phyloP scores from a whole-genome alignment of 2,797 vertebrate species.

The Gouania willdenowi region DNA sequence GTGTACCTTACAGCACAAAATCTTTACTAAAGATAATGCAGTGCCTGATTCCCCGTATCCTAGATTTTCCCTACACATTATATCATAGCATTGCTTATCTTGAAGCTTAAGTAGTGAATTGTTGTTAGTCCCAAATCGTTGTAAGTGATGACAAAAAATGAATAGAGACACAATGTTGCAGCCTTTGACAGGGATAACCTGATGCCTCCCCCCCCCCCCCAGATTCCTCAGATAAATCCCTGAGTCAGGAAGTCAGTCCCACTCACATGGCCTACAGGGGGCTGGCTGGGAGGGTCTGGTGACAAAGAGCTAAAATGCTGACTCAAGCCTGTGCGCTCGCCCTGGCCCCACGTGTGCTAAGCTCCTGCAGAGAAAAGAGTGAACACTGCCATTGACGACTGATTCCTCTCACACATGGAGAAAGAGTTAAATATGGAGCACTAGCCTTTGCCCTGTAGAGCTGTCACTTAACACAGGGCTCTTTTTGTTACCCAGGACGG shows the following conservation, averaged over 20 bases:
- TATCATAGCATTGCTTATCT: no score
- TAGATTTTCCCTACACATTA: no score
- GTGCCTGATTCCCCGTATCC: no score
- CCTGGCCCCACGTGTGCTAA: slow-evolving; percentile 39
- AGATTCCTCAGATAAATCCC: slow-evolving; percentile 56
- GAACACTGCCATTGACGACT: slow-evolving; percentile 32
- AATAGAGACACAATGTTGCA: neutral
- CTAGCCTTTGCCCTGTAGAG: slow-evolving; percentile 31
- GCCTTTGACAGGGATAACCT: slow-evolving; percentile 20
- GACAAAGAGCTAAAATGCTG: slow-evolving; percentile 71
- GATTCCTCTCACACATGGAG: slow-evolving; percentile 45
- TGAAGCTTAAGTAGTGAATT: no score
- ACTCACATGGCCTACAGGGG: slow-evolving; percentile 56
- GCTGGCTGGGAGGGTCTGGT: slow-evolving; percentile 17
- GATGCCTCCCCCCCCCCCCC: slow-evolving; percentile 19
- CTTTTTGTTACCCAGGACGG: slow-evolving; percentile 39
- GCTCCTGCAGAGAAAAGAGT: slow-evolving; percentile 43
- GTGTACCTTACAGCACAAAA: no score
- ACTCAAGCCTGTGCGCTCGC: slow-evolving; percentile 62
- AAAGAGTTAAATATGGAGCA: slow-evolving; percentile 50
- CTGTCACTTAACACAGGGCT: slow-evolving; percentile 40
- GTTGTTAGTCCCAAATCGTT: no score
- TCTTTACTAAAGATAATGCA: no score
- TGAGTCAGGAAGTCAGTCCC: slow-evolving; percentile 75
- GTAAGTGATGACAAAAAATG: neutral